These are phyloP conservation scores for Dynastes maya DNA, from an alignment of 2,888 invertebrate species.

Conservation along the genomic window DNA sequence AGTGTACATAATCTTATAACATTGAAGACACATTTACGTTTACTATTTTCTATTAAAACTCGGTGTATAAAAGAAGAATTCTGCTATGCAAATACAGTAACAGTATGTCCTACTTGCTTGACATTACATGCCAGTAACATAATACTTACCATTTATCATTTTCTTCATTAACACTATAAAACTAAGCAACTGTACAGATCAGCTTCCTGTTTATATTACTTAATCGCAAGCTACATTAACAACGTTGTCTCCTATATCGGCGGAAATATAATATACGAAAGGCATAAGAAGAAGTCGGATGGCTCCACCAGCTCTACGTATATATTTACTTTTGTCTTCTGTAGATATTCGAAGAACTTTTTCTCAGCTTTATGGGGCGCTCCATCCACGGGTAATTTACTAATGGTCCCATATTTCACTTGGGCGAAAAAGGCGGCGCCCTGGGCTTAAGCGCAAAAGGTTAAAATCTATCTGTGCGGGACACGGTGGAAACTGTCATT, in stretches of 20 bases:
- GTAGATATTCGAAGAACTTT: slow-evolving; percentile 31
- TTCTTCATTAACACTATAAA: slow-evolving; percentile 11
- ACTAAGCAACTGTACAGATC: slow-evolving; percentile 9
- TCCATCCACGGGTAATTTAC: slow-evolving; percentile 58
- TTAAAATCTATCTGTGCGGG: slow-evolving; percentile 47
- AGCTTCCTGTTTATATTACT: slow-evolving; percentile 12
- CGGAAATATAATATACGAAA: neutral
- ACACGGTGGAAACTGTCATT: slow-evolving; percentile 48
- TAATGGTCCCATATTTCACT: slow-evolving; percentile 61
- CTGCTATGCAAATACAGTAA: no score
- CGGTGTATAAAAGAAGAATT: no score
- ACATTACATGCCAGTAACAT: no score
- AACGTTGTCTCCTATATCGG: neutral
- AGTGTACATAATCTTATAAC: no score
- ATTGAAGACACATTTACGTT: no score
- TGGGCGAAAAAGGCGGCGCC: slow-evolving; percentile 35
- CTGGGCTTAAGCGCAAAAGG: slow-evolving; percentile 39
- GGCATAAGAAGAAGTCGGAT: slow-evolving; percentile 23
- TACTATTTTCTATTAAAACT: no score
- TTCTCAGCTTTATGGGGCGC: slow-evolving; percentile 50
- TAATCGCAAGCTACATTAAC: slow-evolving; percentile 4
- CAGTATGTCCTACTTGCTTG: no score
- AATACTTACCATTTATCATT: neutral
- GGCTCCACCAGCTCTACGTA: slow-evolving; percentile 31
- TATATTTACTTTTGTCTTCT: slow-evolving; percentile 46